Evolutionary conservation across 1,140 invertebrate species (phyloP).

Genomic region (Drosophila santomea): DNA sequence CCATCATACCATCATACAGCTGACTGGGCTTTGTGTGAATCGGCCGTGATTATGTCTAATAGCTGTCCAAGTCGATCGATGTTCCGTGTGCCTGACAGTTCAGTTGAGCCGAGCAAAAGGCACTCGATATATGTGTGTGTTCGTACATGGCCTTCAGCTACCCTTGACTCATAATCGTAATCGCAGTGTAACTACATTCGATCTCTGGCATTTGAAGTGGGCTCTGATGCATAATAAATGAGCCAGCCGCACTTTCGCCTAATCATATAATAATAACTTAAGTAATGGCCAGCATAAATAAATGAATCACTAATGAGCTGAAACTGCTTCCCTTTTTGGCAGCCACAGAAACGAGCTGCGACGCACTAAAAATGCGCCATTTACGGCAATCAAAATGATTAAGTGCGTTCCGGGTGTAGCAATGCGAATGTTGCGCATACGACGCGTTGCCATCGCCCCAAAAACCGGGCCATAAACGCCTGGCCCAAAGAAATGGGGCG

Average conservation of each 20-base stretch:
- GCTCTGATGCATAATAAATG: conserved; percentile 60
- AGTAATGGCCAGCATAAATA: conserved; percentile 62
- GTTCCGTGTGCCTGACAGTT: conserved; percentile 76
- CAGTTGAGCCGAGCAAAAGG: conserved; percentile 12
- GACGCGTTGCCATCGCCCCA: conserved; percentile 32
- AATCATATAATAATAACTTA: conserved; percentile 73
- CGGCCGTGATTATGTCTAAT: conserved; percentile 83
- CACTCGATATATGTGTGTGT: background rate
- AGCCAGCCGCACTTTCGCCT: conserved; percentile 49
- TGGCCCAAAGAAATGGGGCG: conserved; percentile 18
- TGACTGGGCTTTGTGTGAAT: conserved; percentile 43
- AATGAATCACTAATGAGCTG: conserved; percentile 76
- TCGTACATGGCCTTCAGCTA: conserved; percentile 1
- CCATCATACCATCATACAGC: conserved; percentile 5
- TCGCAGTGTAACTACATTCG: conserved; percentile 1
- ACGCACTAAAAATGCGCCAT: conserved; percentile 69
- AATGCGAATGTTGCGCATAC: conserved; percentile 59
- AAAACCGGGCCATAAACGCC: conserved; percentile 53
- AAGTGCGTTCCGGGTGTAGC: conserved; percentile 56
- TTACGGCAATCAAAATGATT: conserved; percentile 83
- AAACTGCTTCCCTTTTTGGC: conserved; percentile 55
- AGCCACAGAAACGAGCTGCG: conserved; percentile 39
- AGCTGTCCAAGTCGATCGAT: conserved; percentile 84
- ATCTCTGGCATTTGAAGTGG: conserved; percentile 16
- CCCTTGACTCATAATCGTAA: background rate